Percentiles rank a stretch among this genome's conserved stretches.
These are phyloP conservation scores for Siniperca chuatsi DNA, from an alignment of 2,113 vertebrate genomes.

Conservation along the genomic window DNA sequence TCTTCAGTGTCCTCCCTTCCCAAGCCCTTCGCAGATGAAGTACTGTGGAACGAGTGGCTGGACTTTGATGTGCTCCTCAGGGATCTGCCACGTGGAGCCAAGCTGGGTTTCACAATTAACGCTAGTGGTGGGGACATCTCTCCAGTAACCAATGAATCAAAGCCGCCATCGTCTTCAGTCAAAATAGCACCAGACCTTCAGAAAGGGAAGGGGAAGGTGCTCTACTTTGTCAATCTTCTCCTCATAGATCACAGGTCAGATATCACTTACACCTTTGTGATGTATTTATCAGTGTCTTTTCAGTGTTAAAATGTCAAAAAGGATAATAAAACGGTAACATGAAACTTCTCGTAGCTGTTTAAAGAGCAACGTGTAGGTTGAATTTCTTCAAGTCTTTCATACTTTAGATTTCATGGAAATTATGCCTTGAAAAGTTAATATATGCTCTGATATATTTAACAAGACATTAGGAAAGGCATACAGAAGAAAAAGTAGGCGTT, in stretches of 20 bases:
- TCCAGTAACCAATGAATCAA: constrained; percentile 52
- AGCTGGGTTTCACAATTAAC: constrained; percentile 83
- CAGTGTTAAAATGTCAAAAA: constrained; percentile 1
- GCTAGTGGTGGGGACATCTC: constrained; percentile 50
- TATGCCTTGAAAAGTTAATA: too few relatives aligned
- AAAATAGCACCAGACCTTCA: constrained; percentile 61
- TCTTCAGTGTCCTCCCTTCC: constrained; percentile 75
- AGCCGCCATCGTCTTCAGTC: constrained; percentile 13
- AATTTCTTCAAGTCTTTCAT: not conserved
- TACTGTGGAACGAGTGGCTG: constrained; percentile 86
- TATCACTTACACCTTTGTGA: not conserved
- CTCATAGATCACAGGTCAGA: constrained; percentile 86
- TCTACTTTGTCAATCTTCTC: constrained; percentile 86
- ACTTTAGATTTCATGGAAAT: too few relatives aligned
- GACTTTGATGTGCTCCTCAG: constrained; percentile 83
- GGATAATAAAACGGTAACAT: not conserved
- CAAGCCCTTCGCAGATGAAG: constrained; percentile 81
- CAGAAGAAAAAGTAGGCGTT: too few relatives aligned
- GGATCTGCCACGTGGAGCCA: constrained; percentile 83
- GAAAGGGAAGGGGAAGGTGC: constrained; percentile 76
- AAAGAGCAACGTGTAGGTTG: not conserved
- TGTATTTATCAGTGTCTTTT: not conserved
- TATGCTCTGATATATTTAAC: too few relatives aligned
- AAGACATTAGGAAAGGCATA: too few relatives aligned
- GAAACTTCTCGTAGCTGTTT: not conserved